These are phyloP conservation scores for Hirtodrosophila trivittata DNA, from an alignment of 2,888 invertebrate genomes.

Conservation along the genomic window DNA sequence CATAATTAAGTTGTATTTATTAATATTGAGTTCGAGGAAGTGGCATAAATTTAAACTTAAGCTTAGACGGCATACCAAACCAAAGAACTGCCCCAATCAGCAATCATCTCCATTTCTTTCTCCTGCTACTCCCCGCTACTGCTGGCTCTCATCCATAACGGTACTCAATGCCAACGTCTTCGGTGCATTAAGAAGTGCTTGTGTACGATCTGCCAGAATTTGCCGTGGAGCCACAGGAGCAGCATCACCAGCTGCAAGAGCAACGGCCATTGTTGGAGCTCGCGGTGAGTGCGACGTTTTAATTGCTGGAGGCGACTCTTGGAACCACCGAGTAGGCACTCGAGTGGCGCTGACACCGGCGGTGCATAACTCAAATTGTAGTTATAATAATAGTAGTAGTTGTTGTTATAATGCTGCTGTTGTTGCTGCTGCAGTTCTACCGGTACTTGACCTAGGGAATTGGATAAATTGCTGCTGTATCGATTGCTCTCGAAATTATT, in stretches of 20 bases:
- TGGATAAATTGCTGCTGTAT: constrained; percentile 34
- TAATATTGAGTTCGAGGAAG: constrained; percentile 45
- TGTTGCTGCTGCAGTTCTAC: constrained; percentile 54
- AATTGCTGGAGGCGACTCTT: constrained; percentile 66
- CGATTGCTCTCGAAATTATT: constrained; percentile 40
- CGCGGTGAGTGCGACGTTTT: constrained; percentile 77
- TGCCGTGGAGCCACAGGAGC: constrained; percentile 81
- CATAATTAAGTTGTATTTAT: constrained; percentile 63
- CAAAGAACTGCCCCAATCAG: constrained; percentile 10
- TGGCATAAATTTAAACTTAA: constrained; percentile 61
- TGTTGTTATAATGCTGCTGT: constrained; percentile 70
- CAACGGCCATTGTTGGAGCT: constrained; percentile 81
- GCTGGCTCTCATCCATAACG: neutral
- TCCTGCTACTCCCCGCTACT: constrained; percentile 1
- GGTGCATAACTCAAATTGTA: constrained; percentile 79
- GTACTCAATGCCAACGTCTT: constrained; percentile 66
- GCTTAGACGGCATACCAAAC: constrained; percentile 56
- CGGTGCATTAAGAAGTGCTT: constrained; percentile 70
- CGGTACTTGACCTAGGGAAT: constrained; percentile 60
- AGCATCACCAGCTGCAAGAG: constrained; percentile 80
- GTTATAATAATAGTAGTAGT: constrained; percentile 78
- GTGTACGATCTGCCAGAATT: constrained; percentile 80
- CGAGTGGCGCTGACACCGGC: constrained; percentile 38
- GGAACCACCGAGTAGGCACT: constrained; percentile 36
- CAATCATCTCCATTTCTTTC: neutral